Evolutionary conservation across 2,797 vertebrate species (phyloP), one percentile per base, ranked within the genome.

Genomic region (Amazona ochrocephala): DNA sequence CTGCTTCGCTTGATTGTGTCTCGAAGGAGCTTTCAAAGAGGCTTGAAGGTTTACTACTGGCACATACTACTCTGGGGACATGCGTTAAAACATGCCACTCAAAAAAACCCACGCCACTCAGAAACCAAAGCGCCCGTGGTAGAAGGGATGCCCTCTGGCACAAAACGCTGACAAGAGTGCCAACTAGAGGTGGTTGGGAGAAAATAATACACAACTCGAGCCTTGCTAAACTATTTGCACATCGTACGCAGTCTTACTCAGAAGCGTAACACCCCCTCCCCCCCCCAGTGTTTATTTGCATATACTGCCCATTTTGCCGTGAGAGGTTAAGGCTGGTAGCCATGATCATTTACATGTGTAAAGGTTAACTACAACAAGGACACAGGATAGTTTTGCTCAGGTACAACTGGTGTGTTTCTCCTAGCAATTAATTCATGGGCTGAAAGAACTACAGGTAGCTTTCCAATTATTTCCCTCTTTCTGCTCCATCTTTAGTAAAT

Each of bases 51-150:
- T 60, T 61, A 7, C 15, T 30, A 0, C 5, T 7, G 77, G 54
- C 13, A 29, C 27, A 7, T 4, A 16, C 14, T n/a, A 3, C 4
- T 2, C n/a, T 8, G 23, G 18, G 39, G 32, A 41, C 16, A 3
- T 1, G 5, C 22, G 13, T 10, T 4, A 10, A 27, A 3, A 37
- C 34, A 15, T 5, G 8, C 39, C 30, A 6, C 32, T 6, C 29
- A 5, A 39, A 17, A 4, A 12, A 7, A 30, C 37, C 47, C 8
- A 24, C 13, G 15, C 56, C 15, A 37, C n/a, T 37, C 23, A 37
- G 23, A 60, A 37, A 4, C 7, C 60, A 4, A 23, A 81, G 60
- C 10, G 42, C 1, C 29, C 4, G 5, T 1, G 32, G 4, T 14
- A 9, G 20, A 7, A 24, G 14, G 34, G 3, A 45, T 3, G 15